Percentiles rank a stretch among this genome's conserved stretches.
phyloP scores from a whole-genome alignment of 2,113 vertebrate genomes.

The Lethenteron camtschaticum region DNA sequence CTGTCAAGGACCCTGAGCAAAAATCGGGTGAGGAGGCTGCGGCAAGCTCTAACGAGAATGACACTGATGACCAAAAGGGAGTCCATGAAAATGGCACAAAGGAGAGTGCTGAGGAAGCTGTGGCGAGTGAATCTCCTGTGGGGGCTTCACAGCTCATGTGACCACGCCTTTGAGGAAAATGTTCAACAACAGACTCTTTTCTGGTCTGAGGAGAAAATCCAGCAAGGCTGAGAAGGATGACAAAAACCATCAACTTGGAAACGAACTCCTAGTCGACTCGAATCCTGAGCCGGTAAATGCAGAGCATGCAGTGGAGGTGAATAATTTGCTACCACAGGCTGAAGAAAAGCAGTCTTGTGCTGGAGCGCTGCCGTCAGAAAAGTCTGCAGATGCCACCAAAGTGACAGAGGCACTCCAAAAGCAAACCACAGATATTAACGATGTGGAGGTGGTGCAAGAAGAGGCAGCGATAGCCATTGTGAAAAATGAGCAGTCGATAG shows the following conservation, averaged over 20 bases:
- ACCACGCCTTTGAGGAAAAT: constrained; percentile 2
- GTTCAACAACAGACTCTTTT: constrained; percentile 1
- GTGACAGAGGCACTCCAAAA: no score
- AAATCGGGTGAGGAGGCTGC: not conserved
- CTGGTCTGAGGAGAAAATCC: not conserved
- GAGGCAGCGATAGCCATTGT: no score
- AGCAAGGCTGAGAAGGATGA: constrained; percentile 4
- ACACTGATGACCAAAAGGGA: not conserved
- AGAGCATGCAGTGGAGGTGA: not conserved
- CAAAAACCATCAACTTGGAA: not conserved
- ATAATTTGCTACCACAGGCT: not conserved
- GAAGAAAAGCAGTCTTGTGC: not conserved
- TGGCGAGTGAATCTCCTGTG: no score
- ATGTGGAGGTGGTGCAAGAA: no score
- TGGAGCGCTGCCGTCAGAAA: not conserved
- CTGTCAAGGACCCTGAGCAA: not conserved
- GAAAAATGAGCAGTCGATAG: no score
- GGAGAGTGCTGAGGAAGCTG: no score
- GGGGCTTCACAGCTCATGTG: not conserved
- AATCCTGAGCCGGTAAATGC: not conserved
- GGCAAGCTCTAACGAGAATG: not conserved
- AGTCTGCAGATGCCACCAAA: not conserved
- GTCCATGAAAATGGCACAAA: not conserved
- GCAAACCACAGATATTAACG: no score
- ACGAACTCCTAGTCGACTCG: not conserved